Base-by-base conservation (phyloP, 2,113 vertebrate species). In the Catagonus wagneri region DNA sequence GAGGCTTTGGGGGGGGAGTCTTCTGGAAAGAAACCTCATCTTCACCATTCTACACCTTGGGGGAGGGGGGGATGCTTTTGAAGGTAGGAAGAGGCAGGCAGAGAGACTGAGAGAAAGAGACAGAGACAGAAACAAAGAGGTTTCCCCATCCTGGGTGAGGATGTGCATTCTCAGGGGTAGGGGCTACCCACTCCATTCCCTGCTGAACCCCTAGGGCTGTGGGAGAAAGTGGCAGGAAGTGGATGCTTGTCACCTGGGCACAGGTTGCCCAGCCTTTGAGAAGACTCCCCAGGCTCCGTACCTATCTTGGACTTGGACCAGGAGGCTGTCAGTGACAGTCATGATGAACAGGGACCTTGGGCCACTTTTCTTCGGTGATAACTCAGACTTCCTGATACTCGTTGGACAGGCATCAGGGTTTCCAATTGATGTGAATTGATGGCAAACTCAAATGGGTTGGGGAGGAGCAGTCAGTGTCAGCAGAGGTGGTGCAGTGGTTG, bases 381-480 rank as follows among this genome's bases (percentile, higher is more conserved):
- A 44, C 60, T 6, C 44, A 23, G 34, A 25, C 20, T 14, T 63
- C 56, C 54, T 27, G 16, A 60, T 44, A 58, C 22, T 3, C 52
- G 29, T 52, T 36, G 50, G 36, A 72, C 36, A n/a, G 27, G 61
- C 1, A 17, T 27, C 44, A 63, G 58, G 10, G 32, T 22, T 74
- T 74, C 19, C 2, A 22, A 20, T 15, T 9, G 36, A 61, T 39
- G 2, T 32, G 58, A 39, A 27, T 39, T 2, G 50, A 19, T 3
- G 4, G 14, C 34, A 76, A 14, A 20, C 60, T 14, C 14, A 1
- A 71, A 74, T 32, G 44, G 44, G 8, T 44, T 44, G 4, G 44
- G 44, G 1, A 13, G 81, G 81, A 50, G 6, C 6, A 0, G 2
- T 39, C 44, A 1, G 25, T 20, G 34, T 25, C 8, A 3, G n/a